Conservation (phyloP, 2,113 vertebrate genomes). For the Hydrolagus affinis region DNA sequence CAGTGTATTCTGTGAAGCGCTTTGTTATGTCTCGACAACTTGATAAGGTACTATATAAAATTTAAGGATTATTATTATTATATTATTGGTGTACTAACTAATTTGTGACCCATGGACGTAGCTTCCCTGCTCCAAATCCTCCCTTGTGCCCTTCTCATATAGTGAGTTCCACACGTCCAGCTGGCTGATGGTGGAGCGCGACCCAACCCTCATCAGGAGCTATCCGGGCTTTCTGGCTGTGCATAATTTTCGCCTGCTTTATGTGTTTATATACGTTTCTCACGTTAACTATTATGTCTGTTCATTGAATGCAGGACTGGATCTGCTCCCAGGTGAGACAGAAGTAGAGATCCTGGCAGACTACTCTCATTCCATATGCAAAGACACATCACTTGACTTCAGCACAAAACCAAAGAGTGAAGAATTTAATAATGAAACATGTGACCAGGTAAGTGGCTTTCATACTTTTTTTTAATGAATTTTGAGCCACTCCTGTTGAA, state of each 20-base stretch:
- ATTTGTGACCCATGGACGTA: too few species aligned
- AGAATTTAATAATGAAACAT: neutral
- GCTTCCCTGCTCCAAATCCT: too few species aligned
- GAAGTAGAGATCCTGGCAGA: constrained; percentile 38
- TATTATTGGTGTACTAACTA: too few species aligned
- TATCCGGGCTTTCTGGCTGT: too few species aligned
- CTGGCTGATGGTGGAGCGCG: too few species aligned
- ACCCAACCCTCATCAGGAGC: too few species aligned
- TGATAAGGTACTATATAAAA: too few species aligned
- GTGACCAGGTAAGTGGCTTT: constrained; percentile 4
- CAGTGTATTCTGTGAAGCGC: too few species aligned
- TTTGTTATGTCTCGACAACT: too few species aligned
- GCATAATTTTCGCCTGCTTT: neutral
- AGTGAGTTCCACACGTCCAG: too few species aligned
- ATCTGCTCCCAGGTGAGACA: constrained; percentile 57
- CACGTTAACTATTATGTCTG: neutral
- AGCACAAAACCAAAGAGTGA: neutral
- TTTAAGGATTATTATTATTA: too few species aligned
- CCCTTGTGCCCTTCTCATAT: too few species aligned
- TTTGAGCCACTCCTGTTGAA: neutral
- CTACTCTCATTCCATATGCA: neutral
- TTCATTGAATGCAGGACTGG: constrained; percentile 37
- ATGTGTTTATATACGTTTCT: neutral
- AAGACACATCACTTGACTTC: constrained; percentile 18
- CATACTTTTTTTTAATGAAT: neutral